phyloP scores from a whole-genome alignment of 2,888 invertebrate genomes.

The Chymomyza caudatula region DNA sequence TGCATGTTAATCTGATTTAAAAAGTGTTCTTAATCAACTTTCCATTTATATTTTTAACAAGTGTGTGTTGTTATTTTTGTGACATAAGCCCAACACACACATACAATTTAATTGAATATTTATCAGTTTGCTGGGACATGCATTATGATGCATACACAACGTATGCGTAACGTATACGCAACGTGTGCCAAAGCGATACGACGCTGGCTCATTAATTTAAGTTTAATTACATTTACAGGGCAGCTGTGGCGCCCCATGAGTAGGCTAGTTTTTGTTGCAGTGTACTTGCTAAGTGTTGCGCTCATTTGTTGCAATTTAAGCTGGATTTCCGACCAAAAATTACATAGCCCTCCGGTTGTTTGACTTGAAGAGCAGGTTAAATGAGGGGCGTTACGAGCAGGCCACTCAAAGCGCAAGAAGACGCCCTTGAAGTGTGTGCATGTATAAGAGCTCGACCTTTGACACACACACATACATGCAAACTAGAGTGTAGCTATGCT shows the following conservation, averaged over 20 bases:
- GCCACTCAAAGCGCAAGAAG: constrained; percentile 56
- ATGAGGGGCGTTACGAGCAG: constrained; percentile 29
- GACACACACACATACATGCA: background rate
- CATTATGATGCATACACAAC: constrained; percentile 11
- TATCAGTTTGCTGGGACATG: constrained; percentile 43
- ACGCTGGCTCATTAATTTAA: constrained; percentile 26
- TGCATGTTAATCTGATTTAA: background rate
- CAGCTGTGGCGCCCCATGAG: background rate
- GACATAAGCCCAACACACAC: background rate
- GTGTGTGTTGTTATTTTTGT: background rate
- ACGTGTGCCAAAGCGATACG: constrained; percentile 5
- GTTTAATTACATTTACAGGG: constrained; percentile 37
- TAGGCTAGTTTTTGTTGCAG: background rate
- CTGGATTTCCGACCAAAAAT: background rate
- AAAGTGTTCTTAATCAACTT: background rate
- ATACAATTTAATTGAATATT: constrained; percentile 36
- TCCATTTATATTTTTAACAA: background rate
- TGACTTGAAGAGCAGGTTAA: constrained; percentile 28
- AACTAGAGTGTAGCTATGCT: background rate
- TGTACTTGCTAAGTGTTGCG: background rate
- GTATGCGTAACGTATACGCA: constrained; percentile 39
- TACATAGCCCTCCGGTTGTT: constrained; percentile 40
- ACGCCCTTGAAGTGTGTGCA: constrained; percentile 50
- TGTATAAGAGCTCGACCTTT: constrained; percentile 24
- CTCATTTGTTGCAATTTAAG: background rate